Evolutionary conservation across 2,797 vertebrate genomes (phyloP).

Genomic region (Neosilurus mollespiculum): DNA sequence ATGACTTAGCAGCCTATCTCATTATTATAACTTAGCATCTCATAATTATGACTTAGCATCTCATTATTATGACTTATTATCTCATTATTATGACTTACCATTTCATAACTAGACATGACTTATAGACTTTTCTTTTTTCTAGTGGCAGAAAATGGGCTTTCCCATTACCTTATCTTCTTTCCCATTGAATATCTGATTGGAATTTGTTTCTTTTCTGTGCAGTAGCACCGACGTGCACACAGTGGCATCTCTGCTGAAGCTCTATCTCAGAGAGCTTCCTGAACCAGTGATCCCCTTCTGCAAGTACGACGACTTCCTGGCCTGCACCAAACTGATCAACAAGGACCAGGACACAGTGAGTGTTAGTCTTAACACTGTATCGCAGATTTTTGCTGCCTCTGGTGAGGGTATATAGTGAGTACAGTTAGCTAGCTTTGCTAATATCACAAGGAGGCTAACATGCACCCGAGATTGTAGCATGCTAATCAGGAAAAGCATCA

Average conservation of each 20-base stretch:
- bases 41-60: too few relatives aligned
- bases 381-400: background rate
- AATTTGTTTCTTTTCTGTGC: constrained; percentile 44
- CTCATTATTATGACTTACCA: too few relatives aligned
- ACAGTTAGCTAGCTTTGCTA: background rate
- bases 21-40: too few relatives aligned
- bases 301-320: constrained; percentile 90
- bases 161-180: background rate
- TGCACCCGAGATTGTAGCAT: background rate
- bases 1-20: too few relatives aligned
- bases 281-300: constrained; percentile 93
- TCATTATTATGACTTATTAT: too few relatives aligned
- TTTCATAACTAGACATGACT: too few relatives aligned
- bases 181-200: background rate
- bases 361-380: constrained; percentile 23
- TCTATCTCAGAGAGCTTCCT: constrained; percentile 93
- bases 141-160: too few relatives aligned
- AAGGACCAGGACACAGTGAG: constrained; percentile 91
- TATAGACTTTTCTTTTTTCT: too few relatives aligned
- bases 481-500: background rate
- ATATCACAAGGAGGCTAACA: background rate
- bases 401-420: background rate
- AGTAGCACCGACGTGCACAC: constrained; percentile 97
- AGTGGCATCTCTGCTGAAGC: constrained; percentile 92
- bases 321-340: constrained; percentile 86